Base-by-base conservation (phyloP, 1,140 invertebrate genomes). In the Nautilus pompilius region DNA sequence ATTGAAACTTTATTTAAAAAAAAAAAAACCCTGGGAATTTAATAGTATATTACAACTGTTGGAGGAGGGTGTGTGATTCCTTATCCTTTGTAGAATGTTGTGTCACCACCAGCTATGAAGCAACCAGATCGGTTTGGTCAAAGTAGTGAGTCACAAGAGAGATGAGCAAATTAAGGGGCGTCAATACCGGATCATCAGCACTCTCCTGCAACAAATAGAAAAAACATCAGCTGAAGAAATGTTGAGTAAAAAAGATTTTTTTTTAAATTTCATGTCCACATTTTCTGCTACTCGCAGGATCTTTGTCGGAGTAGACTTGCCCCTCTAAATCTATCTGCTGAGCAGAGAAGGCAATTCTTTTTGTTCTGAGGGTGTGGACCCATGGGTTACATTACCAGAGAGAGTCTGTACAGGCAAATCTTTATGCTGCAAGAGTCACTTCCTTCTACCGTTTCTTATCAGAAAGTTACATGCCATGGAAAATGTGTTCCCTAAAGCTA, bases 91-190 rank as follows among this genome's bases (percentile, higher is more conserved):
- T n/a, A n/a, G n/a, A n/a, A n/a, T n/a, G n/a, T n/a, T n/a, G n/a
- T n/a, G n/a, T n/a, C n/a, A n/a, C n/a, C n/a, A n/a, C n/a, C n/a
- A n/a, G n/a, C n/a, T n/a, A n/a, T n/a, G n/a, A n/a, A n/a, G n/a
- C 87, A 3, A 83, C 86, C 63, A 89, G 75, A 76, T 89, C 88
- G 28, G 82, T 77, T 74, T 89, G 87, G 62, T 85, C 83, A 75
- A 88, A 89, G 72, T 88, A 88, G 63, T 84, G 81, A 45, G 86
- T 83, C 24, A 89, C 85, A 36, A 89, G 69, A 67, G 85, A 87
- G 60, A 89, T 88, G 53, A 89, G 83, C 34, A 88, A 78, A 76
- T 88, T 88, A 8, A 87, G 68, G 17, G 85, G 81, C 20, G 78
- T 71, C 3, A 87, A 74, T 60, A 78, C 68, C 2, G 81, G 74